Percentiles rank a stretch among this genome's conserved stretches.
Evolutionary conservation across 2,888 invertebrate genomes (phyloP).

Genomic region (Drosophila fungiperda): DNA sequence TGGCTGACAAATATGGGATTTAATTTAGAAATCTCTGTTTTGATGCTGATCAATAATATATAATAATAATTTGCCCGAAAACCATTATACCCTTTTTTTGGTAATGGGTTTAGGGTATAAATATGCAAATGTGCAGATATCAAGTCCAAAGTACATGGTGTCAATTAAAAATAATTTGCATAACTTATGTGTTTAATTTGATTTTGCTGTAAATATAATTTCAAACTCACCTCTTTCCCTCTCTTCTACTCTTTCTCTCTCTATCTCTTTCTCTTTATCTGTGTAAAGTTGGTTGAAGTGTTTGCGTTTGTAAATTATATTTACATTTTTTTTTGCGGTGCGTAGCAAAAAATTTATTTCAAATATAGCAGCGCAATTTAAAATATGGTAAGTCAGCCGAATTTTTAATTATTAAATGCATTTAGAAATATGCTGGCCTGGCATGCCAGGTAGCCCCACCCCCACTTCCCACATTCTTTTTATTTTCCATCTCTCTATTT

Average conservation of each 20-base stretch:
- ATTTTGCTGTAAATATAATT: neutral
- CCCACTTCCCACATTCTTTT: neutral
- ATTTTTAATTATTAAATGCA: conserved; percentile 77
- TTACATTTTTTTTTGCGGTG: conserved; percentile 41
- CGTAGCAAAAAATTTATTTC: conserved; percentile 33
- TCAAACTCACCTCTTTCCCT: neutral
- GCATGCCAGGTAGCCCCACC: conserved; percentile 27
- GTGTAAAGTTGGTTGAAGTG: conserved; percentile 1
- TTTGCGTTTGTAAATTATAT: conserved; percentile 63
- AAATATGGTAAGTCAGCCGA: conserved; percentile 73
- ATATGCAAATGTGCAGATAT: neutral
- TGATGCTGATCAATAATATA: neutral
- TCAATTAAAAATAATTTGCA: conserved; percentile 30
- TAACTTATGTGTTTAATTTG: conserved; percentile 22
- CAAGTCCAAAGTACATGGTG: neutral
- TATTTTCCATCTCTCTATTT: conserved; percentile 48
- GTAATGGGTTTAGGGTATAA: neutral
- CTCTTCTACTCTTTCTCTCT: neutral
- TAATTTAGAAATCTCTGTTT: neutral
- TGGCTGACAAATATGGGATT: neutral
- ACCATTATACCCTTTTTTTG: neutral
- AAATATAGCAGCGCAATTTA: conserved; percentile 64
- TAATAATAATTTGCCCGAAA: neutral
- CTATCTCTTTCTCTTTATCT: neutral
- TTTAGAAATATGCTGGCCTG: conserved; percentile 69